Percentiles rank a stretch among this genome's conserved stretches.
Conservation (phyloP, 2,113 vertebrate genomes). For the Salvator merianae region DNA sequence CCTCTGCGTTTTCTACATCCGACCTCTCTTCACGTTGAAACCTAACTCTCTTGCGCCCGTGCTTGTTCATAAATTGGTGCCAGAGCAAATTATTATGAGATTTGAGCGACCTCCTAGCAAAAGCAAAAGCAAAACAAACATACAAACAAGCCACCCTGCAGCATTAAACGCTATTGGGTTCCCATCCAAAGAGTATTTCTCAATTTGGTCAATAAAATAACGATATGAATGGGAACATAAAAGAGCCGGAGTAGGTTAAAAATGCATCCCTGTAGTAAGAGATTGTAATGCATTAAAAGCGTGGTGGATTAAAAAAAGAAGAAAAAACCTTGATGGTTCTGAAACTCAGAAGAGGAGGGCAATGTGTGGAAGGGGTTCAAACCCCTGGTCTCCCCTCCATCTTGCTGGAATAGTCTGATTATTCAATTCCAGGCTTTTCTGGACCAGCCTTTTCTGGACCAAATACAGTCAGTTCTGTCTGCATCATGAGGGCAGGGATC, state of each 20-base stretch:
- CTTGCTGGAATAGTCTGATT: no score
- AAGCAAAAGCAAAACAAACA: neutral
- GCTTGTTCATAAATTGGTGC: neutral
- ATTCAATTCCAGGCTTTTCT: no score
- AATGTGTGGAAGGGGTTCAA: neutral
- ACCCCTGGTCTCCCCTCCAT: neutral
- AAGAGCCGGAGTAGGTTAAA: neutral
- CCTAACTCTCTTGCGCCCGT: neutral
- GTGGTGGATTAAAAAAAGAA: neutral
- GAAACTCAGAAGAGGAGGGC: neutral
- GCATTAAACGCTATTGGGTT: no score
- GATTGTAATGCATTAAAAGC: neutral
- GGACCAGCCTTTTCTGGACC: no score
- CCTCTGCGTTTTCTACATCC: neutral
- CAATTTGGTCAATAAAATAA: neutral
- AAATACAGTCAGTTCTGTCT: no score
- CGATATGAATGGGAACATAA: neutral
- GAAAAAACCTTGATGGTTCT: neutral
- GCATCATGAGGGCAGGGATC: no score
- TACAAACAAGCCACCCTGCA: neutral
- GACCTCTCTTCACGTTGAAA: neutral
- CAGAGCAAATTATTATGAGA: neutral
- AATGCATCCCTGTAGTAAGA: neutral
- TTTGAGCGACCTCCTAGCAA: neutral
- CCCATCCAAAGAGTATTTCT: no score